These are phyloP conservation scores for Chorisops tibialis DNA, from an alignment of 2,888 invertebrate genomes.

Conservation along the genomic window DNA sequence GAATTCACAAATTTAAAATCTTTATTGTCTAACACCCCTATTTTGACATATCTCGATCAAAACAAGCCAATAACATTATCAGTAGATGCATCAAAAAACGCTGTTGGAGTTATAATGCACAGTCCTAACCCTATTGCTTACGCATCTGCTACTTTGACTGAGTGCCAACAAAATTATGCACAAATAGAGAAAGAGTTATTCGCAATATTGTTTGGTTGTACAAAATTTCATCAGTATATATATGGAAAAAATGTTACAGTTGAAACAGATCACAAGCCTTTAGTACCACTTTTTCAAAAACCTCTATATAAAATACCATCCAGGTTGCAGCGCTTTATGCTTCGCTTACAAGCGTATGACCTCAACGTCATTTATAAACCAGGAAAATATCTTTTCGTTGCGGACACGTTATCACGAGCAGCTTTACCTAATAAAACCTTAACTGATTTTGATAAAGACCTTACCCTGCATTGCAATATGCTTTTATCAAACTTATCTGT, in stretches of 20 bases:
- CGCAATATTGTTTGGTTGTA: too few species aligned
- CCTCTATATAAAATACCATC: constrained; percentile 32
- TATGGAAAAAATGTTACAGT: constrained; percentile 38
- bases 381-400: too few species aligned
- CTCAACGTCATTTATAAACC: too few species aligned
- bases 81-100: constrained; percentile 38
- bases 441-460: too few species aligned
- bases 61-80: constrained; percentile 31
- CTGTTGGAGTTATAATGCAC: too few species aligned
- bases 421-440: constrained; percentile 13
- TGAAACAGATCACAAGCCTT: constrained; percentile 38
- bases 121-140: too few species aligned
- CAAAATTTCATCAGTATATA: constrained; percentile 40
- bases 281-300: constrained; percentile 38
- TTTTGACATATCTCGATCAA: constrained; percentile 31
- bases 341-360: constrained; percentile 38
- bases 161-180: constrained; percentile 32
- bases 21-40: constrained; percentile 23
- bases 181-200: too few species aligned
- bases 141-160: too few species aligned
- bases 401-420: too few species aligned
- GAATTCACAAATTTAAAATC: constrained; percentile 33
- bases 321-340: constrained; percentile 39
- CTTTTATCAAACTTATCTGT: too few species aligned
- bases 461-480: too few species aligned